Evolutionary conservation across 2,888 invertebrate species (phyloP).

Genomic region (Archaeoteleia sp.): DNA sequence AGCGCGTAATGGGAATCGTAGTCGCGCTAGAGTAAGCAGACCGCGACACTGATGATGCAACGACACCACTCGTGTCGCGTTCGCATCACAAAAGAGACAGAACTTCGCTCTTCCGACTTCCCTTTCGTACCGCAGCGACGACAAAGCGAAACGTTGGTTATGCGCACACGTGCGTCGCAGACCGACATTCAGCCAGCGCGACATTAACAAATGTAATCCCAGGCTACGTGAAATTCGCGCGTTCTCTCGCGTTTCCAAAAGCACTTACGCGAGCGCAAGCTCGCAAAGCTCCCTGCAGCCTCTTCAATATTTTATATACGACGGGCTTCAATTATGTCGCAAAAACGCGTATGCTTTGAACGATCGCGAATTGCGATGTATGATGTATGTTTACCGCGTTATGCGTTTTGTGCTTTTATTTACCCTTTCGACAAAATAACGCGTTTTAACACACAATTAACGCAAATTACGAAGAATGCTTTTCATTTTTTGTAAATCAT

Average conservation of each 20-base stretch:
- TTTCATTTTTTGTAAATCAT: too few species aligned
- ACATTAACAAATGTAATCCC: conserved; percentile 45
- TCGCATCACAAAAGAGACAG: conserved; percentile 33
- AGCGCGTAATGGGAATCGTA: not conserved
- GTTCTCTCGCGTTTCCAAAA: conserved; percentile 27
- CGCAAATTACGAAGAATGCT: conserved; percentile 1
- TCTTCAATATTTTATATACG: conserved; percentile 45
- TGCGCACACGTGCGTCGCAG: conserved; percentile 23
- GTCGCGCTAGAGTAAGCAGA: conserved; percentile 1
- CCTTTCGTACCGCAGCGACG: conserved; percentile 13
- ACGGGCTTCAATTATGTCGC: conserved; percentile 35
- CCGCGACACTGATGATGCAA: conserved; percentile 16
- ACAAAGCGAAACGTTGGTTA: conserved; percentile 7
- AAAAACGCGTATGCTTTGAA: conserved; percentile 35
- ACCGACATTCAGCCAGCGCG: not conserved
- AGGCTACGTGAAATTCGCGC: conserved; percentile 35
- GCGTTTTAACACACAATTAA: conserved; percentile 33
- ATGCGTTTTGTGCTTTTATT: too few species aligned
- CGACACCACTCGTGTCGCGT: conserved; percentile 37
- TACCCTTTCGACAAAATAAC: too few species aligned
- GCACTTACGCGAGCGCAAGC: conserved; percentile 29
- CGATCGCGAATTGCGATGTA: conserved; percentile 16
- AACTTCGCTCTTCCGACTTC: conserved; percentile 36
- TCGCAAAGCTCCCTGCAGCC: conserved; percentile 24
- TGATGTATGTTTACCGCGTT: conserved; percentile 1